Evolutionary conservation across 35 echinoderm and acorn worm species (phyloP), one percentile per base, ranked within the genome.

Genomic region (Anneissia japonica): DNA sequence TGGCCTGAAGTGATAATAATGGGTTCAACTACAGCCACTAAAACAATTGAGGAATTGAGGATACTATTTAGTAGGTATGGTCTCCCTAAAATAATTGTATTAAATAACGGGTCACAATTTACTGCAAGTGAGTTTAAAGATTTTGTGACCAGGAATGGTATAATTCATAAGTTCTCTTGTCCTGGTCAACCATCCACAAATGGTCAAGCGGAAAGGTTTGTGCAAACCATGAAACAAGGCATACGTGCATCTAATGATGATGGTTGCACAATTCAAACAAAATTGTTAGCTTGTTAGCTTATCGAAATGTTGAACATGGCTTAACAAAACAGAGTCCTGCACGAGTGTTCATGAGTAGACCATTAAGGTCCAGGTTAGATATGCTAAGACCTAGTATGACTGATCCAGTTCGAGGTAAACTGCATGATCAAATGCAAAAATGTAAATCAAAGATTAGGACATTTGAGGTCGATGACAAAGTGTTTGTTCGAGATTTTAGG

Each of bases 1-100:
- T 81, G 89, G 83, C 89, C 89, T 26, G 90, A 87, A 33, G 77
- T 82, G 17, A 82, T 91, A 36, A 76, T 87, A 12, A 87, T 91
- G 84, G 80, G 29, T 39, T 75, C 30, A 28, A 82, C 32, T 46
- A 87, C 84, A 21, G 16, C 78, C 36, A 84, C 86, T 26, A 1
- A 32, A 5, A 91, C 90, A 23, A 74, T 91, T 77, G 35, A 46
- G 23, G 46, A 32, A 30, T 46, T 91, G 23, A 34, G 83, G 16
- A 38, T 33, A 30, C 0, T 80, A 23, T 90, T 90, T 31, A 46
- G 74, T 73, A 85, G 39, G 73, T 64, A 91, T 38, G 89, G 89
- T 16, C 29, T 90, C 45, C 89, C 89, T 14, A 82, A 91, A 23
- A 90, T 90, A 14, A 19, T 84, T 35, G 88, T 89, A 26, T 35